Conservation (phyloP, 2,113 vertebrate genomes). For the Leuciscus idus region DNA sequence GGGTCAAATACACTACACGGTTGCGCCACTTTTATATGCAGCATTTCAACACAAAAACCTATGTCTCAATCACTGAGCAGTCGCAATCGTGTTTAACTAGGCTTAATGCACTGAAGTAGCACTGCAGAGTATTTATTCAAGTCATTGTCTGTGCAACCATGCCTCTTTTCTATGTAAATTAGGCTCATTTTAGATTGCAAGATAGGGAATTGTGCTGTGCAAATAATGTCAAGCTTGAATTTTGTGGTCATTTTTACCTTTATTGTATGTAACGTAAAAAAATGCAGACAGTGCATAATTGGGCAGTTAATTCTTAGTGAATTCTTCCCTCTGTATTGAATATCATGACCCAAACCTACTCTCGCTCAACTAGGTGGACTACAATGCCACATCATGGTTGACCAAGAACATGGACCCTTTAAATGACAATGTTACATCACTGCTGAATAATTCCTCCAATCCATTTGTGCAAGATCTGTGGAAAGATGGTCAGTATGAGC, state of each 20-base stretch:
- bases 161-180: no score
- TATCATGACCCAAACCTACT: not conserved
- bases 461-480: constrained; percentile 85
- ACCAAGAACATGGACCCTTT: constrained; percentile 93
- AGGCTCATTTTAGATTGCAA: no score
- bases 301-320: not conserved
- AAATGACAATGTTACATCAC: constrained; percentile 85
- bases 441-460: constrained; percentile 86
- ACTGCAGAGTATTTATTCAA: no score
- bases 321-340: not conserved
- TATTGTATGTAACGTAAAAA: not conserved
- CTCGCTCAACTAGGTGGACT: constrained; percentile 78
- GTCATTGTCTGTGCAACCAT: no score
- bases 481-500: constrained; percentile 82
- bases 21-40: no score
- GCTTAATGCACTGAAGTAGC: no score
- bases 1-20: not conserved
- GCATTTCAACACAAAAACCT: no score
- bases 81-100: no score
- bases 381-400: constrained; percentile 85
- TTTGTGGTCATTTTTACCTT: not conserved
- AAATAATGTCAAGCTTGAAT: not conserved
- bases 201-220: not conserved
- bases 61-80: no score
- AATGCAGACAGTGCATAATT: not conserved